Base-by-base conservation (phyloP, 2,888 invertebrate species). In the Pediacus dermestoides region DNA sequence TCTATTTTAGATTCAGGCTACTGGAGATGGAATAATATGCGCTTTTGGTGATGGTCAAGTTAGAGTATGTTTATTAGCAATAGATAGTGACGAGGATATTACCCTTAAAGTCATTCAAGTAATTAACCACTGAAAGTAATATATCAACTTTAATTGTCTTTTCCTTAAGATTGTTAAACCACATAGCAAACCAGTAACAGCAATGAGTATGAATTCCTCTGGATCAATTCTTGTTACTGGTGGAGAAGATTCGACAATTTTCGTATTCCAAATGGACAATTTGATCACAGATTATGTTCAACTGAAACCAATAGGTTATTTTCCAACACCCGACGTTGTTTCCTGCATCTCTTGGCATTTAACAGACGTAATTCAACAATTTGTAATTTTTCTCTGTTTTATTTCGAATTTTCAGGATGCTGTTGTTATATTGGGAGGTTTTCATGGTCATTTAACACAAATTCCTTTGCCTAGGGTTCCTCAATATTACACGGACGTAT, bases 21-120 rank as follows among this genome's bases (percentile, higher is more conserved):
- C 77, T 0, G 86, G 85, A 8, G 74, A 77, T 14, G 77, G 82
- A 21, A 55, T 89, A 16, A 63, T 86, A 4, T 72, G 82, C 2
- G 86, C 81, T 2, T 89, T 85, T 49, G 72, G 70, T 11, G 87
- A 85, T 60, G 89, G 89, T 6, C 74, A 82, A 18, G 66, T 89
- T 55, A 74, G 88, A 23, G 49, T 61, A 3, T 52, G 50, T 21
- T 46, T 26, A 10, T 37, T 34, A 27, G 37, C 36, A n/a, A n/a
- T n/a, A n/a, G n/a, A 34, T 13, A 30, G 12, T 4, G 34, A 42
- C 12, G 21, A 40, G 1, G 18, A 31, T 8, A 46, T 42, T 18
- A 28, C 30, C 3, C 15, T 53, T 8, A 33, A 13, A 6, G 16
- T 49, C n/a, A 39, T 41, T 15, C 50, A 52, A 40, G 52, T 52